These are phyloP conservation scores for Poeciliopsis gracilis DNA, from an alignment of 2,797 vertebrate species.

Conservation along the genomic window DNA sequence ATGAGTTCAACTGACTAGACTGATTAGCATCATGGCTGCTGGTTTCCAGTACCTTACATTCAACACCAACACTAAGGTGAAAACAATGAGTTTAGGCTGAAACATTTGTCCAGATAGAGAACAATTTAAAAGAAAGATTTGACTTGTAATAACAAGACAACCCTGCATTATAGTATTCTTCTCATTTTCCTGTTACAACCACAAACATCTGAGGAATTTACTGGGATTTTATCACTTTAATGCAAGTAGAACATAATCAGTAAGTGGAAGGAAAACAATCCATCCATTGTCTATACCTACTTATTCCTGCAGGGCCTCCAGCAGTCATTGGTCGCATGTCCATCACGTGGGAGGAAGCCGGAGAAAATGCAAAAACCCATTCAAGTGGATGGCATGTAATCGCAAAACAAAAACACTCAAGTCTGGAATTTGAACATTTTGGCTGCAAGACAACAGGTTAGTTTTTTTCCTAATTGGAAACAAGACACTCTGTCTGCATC, in stretches of 20 bases:
- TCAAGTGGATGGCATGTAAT: background rate
- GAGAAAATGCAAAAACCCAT: background rate
- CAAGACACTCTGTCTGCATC: no score
- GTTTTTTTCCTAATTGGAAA: no score
- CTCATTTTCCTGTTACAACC: background rate
- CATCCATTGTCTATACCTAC: background rate
- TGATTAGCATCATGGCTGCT: background rate
- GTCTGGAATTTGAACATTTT: background rate
- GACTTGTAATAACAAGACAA: background rate
- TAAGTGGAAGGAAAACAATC: background rate
- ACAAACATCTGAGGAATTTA: background rate
- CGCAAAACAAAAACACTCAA: background rate
- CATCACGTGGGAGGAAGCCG: background rate
- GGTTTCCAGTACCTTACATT: background rate
- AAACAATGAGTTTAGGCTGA: background rate
- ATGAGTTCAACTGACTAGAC: background rate
- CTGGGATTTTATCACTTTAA: background rate
- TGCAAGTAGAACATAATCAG: background rate
- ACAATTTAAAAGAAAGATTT: background rate
- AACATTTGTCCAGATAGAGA: background rate
- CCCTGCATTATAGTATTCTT: background rate
- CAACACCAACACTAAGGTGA: background rate
- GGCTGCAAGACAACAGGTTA: background rate
- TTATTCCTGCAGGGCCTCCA: background rate
- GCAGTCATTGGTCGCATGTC: background rate